Evolutionary conservation across 2,888 invertebrate species (phyloP), one percentile per base, ranked within the genome.

Genomic region (Dusona sp.): DNA sequence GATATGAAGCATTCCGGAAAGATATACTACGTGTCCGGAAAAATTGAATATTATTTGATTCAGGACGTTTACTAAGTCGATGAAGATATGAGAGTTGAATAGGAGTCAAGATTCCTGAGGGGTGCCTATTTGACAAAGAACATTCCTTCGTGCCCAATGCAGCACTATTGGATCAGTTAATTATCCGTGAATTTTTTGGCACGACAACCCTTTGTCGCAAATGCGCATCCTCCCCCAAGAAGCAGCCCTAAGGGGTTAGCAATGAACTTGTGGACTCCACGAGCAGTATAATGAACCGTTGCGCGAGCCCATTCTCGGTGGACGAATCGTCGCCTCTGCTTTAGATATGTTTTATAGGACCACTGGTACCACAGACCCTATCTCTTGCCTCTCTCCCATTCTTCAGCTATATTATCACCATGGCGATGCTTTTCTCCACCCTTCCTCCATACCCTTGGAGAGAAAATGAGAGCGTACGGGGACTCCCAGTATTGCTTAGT

Each of bases 281-380:
- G 70, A 68, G 54, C 57, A 22, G 72, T 83, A 80, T 94, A 93
- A 94, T 94, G 93, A 94, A 94, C 92, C 92, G 75, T 83, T 54
- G 79, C 83, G 79, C 48, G 68, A 81, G 81, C 90, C 91, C 90
- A 89, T 89, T 84, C 82, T 78, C 82, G 67, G 91, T 90, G 90
- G 93, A 92, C 94, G 92, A 93, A 92, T 94, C 94, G 91, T 93
- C 94, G 92, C 92, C 92, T 92, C 92, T 91, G 92, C 92, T 92
- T 92, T 90, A 91, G 92, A 92, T 94, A 93, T 93, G 93, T 93
- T 94, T 93, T 94, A 93, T 93, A 92, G 92, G 92, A 88, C 90
- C 90, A 89, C 90, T 67, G 75, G 75, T 67, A 72, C 77, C 73
- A 70, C 75, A 65, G 54, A 54, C 78, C 57, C 57, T 61, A 68